Evolutionary conservation across 92 coral and sea anemone genomes (phyloP), one percentile per base, ranked within the genome.

Genomic region (Bergia puertoricense): DNA sequence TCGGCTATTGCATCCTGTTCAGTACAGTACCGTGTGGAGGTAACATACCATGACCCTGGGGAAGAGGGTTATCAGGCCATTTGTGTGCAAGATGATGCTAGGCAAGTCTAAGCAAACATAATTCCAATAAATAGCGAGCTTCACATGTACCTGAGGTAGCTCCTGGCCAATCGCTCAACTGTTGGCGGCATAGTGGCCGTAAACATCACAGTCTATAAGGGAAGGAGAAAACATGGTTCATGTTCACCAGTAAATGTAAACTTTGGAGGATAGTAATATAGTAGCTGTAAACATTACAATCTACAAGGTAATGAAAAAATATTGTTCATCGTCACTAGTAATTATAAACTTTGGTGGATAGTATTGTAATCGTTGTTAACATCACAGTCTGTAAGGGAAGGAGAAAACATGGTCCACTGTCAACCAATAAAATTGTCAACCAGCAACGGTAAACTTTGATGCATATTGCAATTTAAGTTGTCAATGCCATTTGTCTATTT

Each of bases 181-280:
- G 96, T 93, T 46, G 99, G 96, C 43, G 99, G 99, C 99, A 97
- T 97, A 15, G 99, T 97, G 78, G 99, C 99, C 40, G 99, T 97
- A 86, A 97, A 97, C 99, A 97, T 97, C 38, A 97, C 99, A 66
- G 99, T 97, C 99, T 97, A 76, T 8, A 57, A 77, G 23, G 44
- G 45, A 87, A 44, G 78, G 69, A 74, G 40, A 80, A 89, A 40
- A 68, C 36, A 36, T 16, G 3, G 37, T 30, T n/a, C 10, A 16
- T 41, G 48, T 65, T 45, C 15, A n/a, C 2, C 44, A 5, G 51
- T 30, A 9, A 22, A 96, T 96, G 30, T 30, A 30, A 30, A 30
- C 30, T 30, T 30, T 30, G 30, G 30, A 30, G 30, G 30, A 30
- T 30, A 30, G 30, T 30, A 30, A 30, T 30, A 96, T 94, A 9